These are phyloP conservation scores for Drosophila kepulauana DNA, from an alignment of 1,140 invertebrate species.

Conservation along the genomic window DNA sequence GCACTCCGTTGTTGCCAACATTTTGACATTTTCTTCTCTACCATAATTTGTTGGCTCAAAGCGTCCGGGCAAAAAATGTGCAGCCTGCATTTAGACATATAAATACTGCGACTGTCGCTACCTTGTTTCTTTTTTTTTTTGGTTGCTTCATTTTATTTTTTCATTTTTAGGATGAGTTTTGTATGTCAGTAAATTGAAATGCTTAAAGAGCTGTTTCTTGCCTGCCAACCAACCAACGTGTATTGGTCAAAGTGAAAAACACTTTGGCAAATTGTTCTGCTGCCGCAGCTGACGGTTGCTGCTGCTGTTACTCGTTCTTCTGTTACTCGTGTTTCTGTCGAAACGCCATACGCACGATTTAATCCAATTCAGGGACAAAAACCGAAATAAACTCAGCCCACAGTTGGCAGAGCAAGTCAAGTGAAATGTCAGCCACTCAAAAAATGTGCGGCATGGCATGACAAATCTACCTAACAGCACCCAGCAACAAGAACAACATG, in stretches of 20 bases:
- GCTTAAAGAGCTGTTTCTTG: slow-evolving; percentile 31
- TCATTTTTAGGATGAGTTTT: slow-evolving; percentile 38
- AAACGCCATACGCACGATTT: slow-evolving; percentile 67
- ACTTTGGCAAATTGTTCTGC: slow-evolving; percentile 47
- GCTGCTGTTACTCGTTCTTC: slow-evolving; percentile 6
- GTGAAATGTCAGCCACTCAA: slow-evolving; percentile 78
- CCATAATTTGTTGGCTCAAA: slow-evolving; percentile 62
- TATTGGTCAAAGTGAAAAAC: slow-evolving; percentile 32
- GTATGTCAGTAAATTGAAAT: slow-evolving; percentile 40
- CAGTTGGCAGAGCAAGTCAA: slow-evolving; percentile 50
- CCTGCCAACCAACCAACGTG: neutral
- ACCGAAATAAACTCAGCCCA: slow-evolving; percentile 23
- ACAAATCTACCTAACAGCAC: slow-evolving; percentile 68
- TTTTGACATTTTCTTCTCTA: slow-evolving; percentile 62
- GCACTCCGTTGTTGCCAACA: slow-evolving; percentile 44
- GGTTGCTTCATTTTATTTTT: neutral
- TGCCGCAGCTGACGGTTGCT: neutral
- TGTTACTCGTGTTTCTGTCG: neutral
- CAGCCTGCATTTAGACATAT: slow-evolving; percentile 48
- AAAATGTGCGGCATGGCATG: slow-evolving; percentile 66
- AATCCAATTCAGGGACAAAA: slow-evolving; percentile 37
- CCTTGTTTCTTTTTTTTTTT: slow-evolving; percentile 9
- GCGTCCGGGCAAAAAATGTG: slow-evolving; percentile 37
- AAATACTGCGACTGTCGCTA: slow-evolving; percentile 30
- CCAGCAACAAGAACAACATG: slow-evolving; percentile 20